These are phyloP conservation scores for Epistrophe eligans DNA, from an alignment of 2,888 invertebrate species.

Conservation along the genomic window DNA sequence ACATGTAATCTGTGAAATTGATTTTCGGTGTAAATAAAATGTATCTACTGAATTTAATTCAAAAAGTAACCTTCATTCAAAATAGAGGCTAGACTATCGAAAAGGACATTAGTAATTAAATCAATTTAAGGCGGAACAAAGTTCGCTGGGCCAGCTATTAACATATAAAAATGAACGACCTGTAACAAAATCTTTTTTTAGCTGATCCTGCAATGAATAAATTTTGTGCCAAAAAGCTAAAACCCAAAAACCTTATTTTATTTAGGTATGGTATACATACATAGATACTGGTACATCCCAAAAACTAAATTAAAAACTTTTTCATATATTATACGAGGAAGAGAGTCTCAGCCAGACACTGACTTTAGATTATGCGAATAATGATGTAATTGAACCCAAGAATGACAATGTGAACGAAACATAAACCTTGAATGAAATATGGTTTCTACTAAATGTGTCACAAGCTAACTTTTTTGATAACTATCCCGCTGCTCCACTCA, in stretches of 20 bases:
- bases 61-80: no score
- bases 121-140: no score
- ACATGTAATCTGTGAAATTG: no score
- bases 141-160: no score
- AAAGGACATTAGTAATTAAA: no score
- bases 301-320: slow-evolving; percentile 34
- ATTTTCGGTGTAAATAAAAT: no score
- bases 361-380: slow-evolving; percentile 34
- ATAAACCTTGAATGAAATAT: slow-evolving; percentile 6
- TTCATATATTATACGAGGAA: not conserved
- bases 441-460: slow-evolving; percentile 24
- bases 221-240: not conserved
- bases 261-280: not conserved
- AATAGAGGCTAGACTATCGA: no score
- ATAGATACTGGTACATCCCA: not conserved
- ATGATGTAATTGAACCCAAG: slow-evolving; percentile 31
- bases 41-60: no score
- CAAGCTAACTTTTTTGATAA: slow-evolving; percentile 27
- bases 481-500: not conserved
- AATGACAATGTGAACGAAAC: slow-evolving; percentile 17
- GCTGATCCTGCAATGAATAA: not conserved
- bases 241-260: not conserved
- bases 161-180: no score
- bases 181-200: not conserved
- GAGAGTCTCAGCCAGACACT: not conserved